Percentiles rank a stretch among this genome's conserved stretches.
These are phyloP conservation scores for Nyctereutes procyonoides DNA, from an alignment of 2,113 vertebrate genomes.

Conservation along the genomic window DNA sequence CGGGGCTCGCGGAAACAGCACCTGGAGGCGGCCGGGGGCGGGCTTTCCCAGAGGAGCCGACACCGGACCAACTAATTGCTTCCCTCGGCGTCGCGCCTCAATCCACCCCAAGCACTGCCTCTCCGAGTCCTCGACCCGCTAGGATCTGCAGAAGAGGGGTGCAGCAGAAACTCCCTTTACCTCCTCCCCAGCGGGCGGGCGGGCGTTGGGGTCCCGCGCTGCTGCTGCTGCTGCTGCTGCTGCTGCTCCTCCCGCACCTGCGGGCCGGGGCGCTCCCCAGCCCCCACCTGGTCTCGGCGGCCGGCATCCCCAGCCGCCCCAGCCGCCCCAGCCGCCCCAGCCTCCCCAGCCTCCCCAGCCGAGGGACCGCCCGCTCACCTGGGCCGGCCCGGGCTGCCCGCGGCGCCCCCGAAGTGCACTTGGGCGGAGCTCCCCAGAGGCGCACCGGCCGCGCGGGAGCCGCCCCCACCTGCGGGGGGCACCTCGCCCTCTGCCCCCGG, in stretches of 20 bases:
- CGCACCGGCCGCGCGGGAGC: neutral
- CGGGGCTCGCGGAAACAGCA: neutral
- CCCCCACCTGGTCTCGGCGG: slow-evolving; percentile 64
- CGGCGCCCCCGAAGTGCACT: neutral
- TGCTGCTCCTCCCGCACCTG: neutral
- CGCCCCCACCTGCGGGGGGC: neutral
- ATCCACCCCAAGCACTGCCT: neutral
- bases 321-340: no score
- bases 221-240: neutral
- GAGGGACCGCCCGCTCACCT: neutral
- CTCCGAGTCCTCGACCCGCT: neutral
- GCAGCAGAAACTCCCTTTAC: neutral
- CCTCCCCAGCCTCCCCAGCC: slow-evolving; percentile 44
- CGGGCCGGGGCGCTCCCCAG: slow-evolving; percentile 13
- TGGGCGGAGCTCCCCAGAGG: neutral
- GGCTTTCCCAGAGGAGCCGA: neutral
- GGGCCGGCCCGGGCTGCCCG: neutral
- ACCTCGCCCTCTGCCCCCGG: slow-evolving; percentile 39
- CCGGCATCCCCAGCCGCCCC: neutral
- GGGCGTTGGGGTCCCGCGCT: neutral
- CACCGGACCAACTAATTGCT: neutral
- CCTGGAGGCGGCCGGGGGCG: neutral
- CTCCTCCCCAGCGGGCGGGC: neutral
- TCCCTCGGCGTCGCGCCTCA: neutral
- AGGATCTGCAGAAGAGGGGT: neutral